Evolutionary conservation across 1,140 invertebrate genomes (phyloP).

Genomic region (Sitodiplosis mosellana): DNA sequence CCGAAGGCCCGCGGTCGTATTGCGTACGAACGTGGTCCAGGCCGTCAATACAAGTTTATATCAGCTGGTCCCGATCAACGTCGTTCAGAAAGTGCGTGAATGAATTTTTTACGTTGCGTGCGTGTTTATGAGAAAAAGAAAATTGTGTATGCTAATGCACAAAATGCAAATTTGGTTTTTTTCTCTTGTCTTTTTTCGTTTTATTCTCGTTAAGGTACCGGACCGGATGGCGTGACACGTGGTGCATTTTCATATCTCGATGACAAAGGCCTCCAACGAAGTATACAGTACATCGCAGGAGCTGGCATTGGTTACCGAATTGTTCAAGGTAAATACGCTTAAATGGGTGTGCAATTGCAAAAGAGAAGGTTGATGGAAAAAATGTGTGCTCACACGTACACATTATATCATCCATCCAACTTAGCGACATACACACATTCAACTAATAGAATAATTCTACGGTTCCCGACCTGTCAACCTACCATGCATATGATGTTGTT

Average conservation of each 20-base stretch:
- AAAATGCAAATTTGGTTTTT: no score
- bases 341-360: no score
- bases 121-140: no score
- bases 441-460: no score
- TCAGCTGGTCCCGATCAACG: conserved; percentile 50
- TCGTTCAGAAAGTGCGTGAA: conserved; percentile 31
- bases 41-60: conserved; percentile 34
- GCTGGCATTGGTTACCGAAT: conserved; percentile 54
- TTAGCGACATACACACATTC: no score
- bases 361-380: conserved; percentile 17
- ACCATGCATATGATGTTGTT: no score
- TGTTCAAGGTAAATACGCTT: conserved; percentile 25
- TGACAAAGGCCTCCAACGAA: conserved; percentile 49
- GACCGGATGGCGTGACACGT: conserved; percentile 41
- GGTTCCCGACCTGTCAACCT: no score
- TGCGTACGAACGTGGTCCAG: conserved; percentile 16
- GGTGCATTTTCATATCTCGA: conserved; percentile 57
- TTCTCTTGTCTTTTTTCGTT: no score
- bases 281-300: conserved; percentile 53
- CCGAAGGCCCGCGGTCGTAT: conserved; percentile 18
- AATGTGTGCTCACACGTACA: conserved; percentile 7
- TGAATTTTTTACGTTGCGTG: no score
- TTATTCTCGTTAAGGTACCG: conserved; percentile 29
- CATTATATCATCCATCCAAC: no score
- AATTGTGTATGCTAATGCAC: no score